Evolutionary conservation across 2,797 vertebrate species (phyloP).

Genomic region (Enteromius trimaculatus): DNA sequence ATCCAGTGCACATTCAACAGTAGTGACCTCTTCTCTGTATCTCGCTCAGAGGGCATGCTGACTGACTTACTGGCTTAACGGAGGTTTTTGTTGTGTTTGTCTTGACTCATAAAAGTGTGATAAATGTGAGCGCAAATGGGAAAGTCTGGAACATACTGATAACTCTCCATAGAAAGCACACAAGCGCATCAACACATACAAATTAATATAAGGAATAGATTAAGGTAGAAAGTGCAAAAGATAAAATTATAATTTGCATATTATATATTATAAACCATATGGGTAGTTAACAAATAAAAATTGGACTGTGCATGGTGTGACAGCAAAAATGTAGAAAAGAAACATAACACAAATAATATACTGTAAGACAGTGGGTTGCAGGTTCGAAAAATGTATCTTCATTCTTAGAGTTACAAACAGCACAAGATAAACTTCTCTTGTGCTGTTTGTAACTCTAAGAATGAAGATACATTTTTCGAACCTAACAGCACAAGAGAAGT

Average conservation of each 20-base stretch:
- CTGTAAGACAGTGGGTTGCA: too few species aligned
- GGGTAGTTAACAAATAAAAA: too few species aligned
- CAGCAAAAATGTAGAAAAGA: too few species aligned
- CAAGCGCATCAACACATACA: neutral
- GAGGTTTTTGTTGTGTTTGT: slow-evolving; percentile 2
- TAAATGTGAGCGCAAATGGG: neutral
- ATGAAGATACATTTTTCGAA: too few species aligned
- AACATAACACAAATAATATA: too few species aligned
- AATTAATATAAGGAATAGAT: neutral
- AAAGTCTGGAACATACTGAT: neutral
- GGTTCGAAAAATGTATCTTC: too few species aligned
- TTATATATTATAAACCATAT: neutral
- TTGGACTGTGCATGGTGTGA: too few species aligned
- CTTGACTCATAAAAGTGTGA: neutral
- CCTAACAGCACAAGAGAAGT: too few species aligned
- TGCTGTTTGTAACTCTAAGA: too few species aligned
- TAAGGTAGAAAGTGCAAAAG: neutral
- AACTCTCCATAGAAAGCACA: neutral
- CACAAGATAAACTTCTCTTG: too few species aligned
- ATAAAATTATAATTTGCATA: neutral
- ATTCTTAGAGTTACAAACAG: too few species aligned
- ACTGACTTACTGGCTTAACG: slow-evolving; percentile 4
- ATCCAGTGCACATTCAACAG: neutral
- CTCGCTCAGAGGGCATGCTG: neutral
- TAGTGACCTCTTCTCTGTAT: slow-evolving; percentile 23